Conservation (phyloP, 1,140 invertebrate genomes). For the Diuraphis noxia region DNA sequence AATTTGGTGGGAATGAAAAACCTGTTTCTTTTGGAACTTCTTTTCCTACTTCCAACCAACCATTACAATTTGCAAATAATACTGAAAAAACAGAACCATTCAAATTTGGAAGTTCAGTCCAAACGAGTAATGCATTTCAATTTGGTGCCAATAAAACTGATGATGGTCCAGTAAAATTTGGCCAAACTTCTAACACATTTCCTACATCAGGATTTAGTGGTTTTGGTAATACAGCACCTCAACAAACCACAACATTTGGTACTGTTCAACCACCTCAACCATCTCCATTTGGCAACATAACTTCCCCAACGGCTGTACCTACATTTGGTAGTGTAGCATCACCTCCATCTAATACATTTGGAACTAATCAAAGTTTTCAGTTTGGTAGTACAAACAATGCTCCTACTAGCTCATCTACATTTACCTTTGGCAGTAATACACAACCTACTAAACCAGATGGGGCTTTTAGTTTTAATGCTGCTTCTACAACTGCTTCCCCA, state of each 20-base stretch:
- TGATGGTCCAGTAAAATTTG: slow-evolving; percentile 12
- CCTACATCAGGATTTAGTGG: background rate
- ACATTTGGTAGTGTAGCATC: background rate
- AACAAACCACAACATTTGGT: background rate
- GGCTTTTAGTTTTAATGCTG: background rate
- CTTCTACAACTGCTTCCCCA: background rate
- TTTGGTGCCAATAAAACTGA: background rate
- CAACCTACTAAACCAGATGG: slow-evolving; percentile 22
- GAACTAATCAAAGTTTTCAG: slow-evolving; percentile 29
- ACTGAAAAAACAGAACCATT: slow-evolving; percentile 28
- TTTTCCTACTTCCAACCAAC: background rate
- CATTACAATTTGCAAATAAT: slow-evolving; percentile 25
- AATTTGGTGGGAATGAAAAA: slow-evolving; percentile 21
- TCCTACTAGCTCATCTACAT: background rate
- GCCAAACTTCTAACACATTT: slow-evolving; percentile 4
- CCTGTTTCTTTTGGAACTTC: slow-evolving; percentile 20
- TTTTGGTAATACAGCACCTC: slow-evolving; percentile 17
- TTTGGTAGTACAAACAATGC: slow-evolving; percentile 2
- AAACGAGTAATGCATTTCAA: background rate
- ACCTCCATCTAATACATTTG: slow-evolving; percentile 9
- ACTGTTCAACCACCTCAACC: background rate
- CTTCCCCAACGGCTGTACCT: background rate
- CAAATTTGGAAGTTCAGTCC: slow-evolving; percentile 13
- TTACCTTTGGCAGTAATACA: background rate
- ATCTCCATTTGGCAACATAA: background rate